Base-by-base conservation (phyloP, 2,888 invertebrate genomes). In the Limenitis camilla region DNA sequence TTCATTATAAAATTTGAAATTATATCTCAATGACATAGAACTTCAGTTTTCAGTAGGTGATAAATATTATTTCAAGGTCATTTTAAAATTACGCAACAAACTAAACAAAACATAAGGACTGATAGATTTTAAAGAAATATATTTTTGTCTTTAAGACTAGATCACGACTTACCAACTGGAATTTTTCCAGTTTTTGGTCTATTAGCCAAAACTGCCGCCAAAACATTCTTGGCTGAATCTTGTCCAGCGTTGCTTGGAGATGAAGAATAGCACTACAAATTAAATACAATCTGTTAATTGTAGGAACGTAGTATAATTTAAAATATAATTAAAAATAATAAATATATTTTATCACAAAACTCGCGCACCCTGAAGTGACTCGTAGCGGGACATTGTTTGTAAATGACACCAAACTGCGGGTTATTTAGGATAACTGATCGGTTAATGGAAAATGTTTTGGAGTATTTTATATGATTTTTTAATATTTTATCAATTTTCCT, bases 151-250 rank as follows among this genome's bases (percentile, higher is more conserved):
- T 40, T 53, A 51, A 45, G 6, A 10, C 7, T 5, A 30, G 10
- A 35, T 35, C 45, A 38, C 6, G 11, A 66, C 87, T 80, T 75
- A 88, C 88, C 88, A 70, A 84, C 78, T 66, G 87, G 87, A 63
- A 85, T 85, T 78, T 86, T 86, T 40, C 85, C 84, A 60, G 78
- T 78, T 72, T 87, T 88, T 4, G 85, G 84, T 71, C 78, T 86
- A 71, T 87, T 88, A 63, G 83, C 77, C 66, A 88, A 74, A 56
- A 88, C 86, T 6, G 85, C 86, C 47, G 88, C 86, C 65, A 88
- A 69, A 40, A 88, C 84, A 78, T 87, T 84, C 74, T 84, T 83
- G n/a, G 87, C 86, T 4, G 83, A 55, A 62, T 87, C 84, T 30
- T 70, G 54, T 7, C 74, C 69, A 28, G 65, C n/a, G 60, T 64